A percentile compares a stretch with the other conserved stretches of the same genome.
phyloP scores from a whole-genome alignment of 2,888 invertebrate species.

The Dicyrtoma fusca region DNA sequence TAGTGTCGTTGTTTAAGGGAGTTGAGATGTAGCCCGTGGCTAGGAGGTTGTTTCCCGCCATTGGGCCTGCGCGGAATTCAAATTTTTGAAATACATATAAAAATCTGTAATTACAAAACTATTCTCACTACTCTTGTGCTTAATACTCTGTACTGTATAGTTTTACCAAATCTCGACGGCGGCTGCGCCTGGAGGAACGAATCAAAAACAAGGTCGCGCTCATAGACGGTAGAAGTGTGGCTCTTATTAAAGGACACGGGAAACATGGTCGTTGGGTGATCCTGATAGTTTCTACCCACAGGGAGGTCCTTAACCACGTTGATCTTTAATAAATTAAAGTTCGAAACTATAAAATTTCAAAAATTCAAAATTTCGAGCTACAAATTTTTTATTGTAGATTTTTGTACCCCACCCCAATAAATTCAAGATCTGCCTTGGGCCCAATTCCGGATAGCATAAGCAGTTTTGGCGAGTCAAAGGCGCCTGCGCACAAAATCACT shows the following conservation, averaged over 20 bases:
- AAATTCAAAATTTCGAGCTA: neutral
- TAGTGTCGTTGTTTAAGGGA: conserved; percentile 21
- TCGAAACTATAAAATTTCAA: neutral
- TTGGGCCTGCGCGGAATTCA: neutral
- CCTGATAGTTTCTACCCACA: conserved; percentile 28
- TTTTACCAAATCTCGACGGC: neutral
- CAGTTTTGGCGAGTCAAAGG: conserved; percentile 35
- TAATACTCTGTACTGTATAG: no score
- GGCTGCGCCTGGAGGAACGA: neutral
- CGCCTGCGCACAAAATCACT: conserved; percentile 37
- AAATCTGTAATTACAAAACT: no score
- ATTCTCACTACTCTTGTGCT: no score
- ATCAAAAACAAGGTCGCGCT: conserved; percentile 27
- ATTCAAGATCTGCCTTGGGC: conserved; percentile 19
- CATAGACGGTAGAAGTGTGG: conserved; percentile 10
- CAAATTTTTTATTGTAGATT: neutral
- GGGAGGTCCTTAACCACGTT: conserved; percentile 17
- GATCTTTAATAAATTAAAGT: conserved; percentile 27
- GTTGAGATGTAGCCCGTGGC: conserved; percentile 26
- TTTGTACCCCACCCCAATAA: conserved; percentile 12
- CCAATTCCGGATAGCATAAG: conserved; percentile 38
- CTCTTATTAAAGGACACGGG: conserved; percentile 28
- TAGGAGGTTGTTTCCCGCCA: conserved; percentile 26
- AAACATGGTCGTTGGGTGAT: conserved; percentile 22
- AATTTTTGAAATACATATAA: no score